These are phyloP conservation scores for Geotrypetes seraphini DNA, from an alignment of 2,797 vertebrate genomes.

Conservation along the genomic window DNA sequence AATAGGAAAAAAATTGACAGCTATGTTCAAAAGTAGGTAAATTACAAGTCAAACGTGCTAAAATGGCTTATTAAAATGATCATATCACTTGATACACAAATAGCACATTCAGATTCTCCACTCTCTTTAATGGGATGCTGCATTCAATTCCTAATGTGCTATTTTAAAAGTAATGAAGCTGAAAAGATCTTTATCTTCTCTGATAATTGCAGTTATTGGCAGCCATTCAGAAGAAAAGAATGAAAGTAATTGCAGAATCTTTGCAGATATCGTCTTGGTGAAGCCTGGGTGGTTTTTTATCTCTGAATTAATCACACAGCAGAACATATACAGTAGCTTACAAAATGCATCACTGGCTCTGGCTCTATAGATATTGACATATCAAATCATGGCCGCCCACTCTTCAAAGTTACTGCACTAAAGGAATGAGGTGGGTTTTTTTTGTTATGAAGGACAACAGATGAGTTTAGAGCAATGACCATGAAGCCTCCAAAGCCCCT, in stretches of 20 bases:
- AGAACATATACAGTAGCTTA: slow-evolving; percentile 29
- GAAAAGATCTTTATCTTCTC: slow-evolving; percentile 51
- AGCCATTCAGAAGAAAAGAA: slow-evolving; percentile 40
- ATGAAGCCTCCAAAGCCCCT: too few species aligned
- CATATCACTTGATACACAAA: too few species aligned
- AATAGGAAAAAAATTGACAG: too few species aligned
- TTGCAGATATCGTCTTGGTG: slow-evolving; percentile 39
- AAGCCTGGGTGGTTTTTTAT: slow-evolving; percentile 43
- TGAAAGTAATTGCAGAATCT: slow-evolving; percentile 48
- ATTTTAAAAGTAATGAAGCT: slow-evolving; percentile 55
- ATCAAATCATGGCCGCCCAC: slow-evolving; percentile 23
- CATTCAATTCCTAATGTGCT: slow-evolving; percentile 53
- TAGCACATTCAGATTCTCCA: too few species aligned
- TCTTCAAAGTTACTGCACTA: too few species aligned
- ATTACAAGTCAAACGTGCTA: too few species aligned
- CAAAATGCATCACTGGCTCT: slow-evolving; percentile 35
- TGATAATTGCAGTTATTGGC: slow-evolving; percentile 54
- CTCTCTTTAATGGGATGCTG: slow-evolving; percentile 50
- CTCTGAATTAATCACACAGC: slow-evolving; percentile 47
- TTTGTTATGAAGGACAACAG: too few species aligned
- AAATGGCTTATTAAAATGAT: too few species aligned
- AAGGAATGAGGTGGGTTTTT: too few species aligned
- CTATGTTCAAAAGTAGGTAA: too few species aligned
- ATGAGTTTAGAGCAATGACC: too few species aligned
- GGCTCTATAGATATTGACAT: slow-evolving; percentile 34